Conservation (phyloP, 2,797 vertebrate genomes). For the Loriculus beryllinus region DNA sequence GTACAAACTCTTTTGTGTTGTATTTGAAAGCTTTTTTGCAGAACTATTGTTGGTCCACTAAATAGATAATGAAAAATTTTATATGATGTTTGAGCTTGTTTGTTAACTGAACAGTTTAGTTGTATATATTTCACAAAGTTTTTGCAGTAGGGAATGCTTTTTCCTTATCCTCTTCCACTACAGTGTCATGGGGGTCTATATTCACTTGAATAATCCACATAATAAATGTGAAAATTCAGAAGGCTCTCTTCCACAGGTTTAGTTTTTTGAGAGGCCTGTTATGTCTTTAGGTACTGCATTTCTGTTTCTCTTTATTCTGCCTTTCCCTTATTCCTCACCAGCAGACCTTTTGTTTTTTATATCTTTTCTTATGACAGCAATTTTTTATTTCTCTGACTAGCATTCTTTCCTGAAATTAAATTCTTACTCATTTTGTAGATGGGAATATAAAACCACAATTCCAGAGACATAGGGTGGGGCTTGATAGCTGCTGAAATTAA, state of each 20-base stretch:
- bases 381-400: neutral
- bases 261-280: neutral
- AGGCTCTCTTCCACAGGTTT: neutral
- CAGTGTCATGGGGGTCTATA: neutral
- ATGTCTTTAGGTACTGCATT: neutral
- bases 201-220: neutral
- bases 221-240: neutral
- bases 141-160: neutral
- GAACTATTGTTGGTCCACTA: neutral
- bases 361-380: neutral
- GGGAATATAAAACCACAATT: neutral
- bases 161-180: neutral
- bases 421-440: neutral
- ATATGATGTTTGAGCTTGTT: neutral
- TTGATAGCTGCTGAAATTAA: neutral
- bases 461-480: neutral
- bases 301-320: neutral
- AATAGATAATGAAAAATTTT: neutral
- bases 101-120: neutral
- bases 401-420: neutral
- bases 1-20: conserved; percentile 6
- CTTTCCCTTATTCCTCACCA: neutral
- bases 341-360: neutral
- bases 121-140: neutral
- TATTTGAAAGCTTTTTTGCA: neutral